A percentile compares a stretch with the other conserved stretches of the same genome.
Conservation (phyloP, 1,140 invertebrate genomes). For the Drosophila cardini region DNA sequence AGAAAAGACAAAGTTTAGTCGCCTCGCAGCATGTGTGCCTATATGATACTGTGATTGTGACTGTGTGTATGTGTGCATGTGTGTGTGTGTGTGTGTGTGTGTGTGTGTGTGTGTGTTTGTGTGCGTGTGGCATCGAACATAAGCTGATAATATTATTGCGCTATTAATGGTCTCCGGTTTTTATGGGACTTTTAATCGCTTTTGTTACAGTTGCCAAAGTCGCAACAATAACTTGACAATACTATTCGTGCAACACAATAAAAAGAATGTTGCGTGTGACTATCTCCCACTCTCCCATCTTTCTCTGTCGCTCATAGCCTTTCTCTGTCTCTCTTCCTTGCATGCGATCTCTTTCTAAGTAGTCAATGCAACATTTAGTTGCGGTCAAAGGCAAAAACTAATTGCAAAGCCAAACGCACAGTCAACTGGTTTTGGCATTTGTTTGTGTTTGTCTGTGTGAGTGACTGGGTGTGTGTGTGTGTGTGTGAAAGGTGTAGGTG, state of each 20-base stretch:
- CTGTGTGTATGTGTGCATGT: conserved; percentile 28
- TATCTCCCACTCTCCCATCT: not conserved
- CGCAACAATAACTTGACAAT: conserved; percentile 79
- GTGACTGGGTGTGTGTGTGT: conserved; percentile 46
- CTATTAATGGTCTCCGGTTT: conserved; percentile 80
- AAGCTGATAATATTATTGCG: conserved; percentile 84
- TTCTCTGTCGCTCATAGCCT: not conserved
- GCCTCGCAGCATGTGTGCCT: too few relatives aligned
- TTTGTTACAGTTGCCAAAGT: conserved; percentile 80
- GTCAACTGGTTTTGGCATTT: conserved; percentile 35
- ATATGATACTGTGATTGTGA: conserved; percentile 11
- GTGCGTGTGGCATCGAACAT: conserved; percentile 74
- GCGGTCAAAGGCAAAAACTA: conserved; percentile 69
- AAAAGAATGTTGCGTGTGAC: conserved; percentile 63
- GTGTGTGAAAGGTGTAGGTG: conserved; percentile 47
- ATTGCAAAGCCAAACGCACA: conserved; percentile 81
- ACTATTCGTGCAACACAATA: conserved; percentile 57
- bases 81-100: conserved; percentile 31
- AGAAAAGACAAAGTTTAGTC: conserved; percentile 80
- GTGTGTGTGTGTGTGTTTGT: conserved; percentile 54
- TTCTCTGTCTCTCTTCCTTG: not conserved
- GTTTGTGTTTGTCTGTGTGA: not conserved
- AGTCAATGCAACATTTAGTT: conserved; percentile 74
- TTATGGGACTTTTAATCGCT: conserved; percentile 84
- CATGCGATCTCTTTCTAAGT: conserved; percentile 25